These are phyloP conservation scores for Nomada fabriciana DNA, from an alignment of 2,888 invertebrate species.

Conservation along the genomic window DNA sequence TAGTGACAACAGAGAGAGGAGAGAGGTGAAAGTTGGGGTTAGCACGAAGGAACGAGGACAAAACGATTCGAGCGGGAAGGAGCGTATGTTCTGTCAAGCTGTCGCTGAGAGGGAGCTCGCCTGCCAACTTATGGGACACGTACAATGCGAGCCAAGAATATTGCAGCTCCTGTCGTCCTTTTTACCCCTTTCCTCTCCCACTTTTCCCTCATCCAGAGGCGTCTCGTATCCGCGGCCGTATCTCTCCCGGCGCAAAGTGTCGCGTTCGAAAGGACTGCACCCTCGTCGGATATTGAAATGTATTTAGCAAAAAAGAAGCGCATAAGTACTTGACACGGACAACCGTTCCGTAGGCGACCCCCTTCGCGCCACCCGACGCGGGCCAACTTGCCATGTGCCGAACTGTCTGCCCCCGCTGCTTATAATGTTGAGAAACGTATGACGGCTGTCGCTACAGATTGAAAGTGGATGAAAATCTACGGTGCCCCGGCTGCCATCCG, in stretches of 20 bases:
- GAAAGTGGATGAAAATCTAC: slow-evolving; percentile 49
- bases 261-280: slow-evolving; percentile 65
- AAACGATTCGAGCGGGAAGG: slow-evolving; percentile 74
- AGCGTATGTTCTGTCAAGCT: slow-evolving; percentile 83
- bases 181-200: slow-evolving; percentile 56
- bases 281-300: slow-evolving; percentile 77
- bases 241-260: slow-evolving; percentile 43
- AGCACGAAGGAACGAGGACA: slow-evolving; percentile 55
- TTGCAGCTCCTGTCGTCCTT: slow-evolving; percentile 76
- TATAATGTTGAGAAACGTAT: slow-evolving; percentile 57
- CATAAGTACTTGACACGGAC: slow-evolving; percentile 54
- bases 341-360: slow-evolving; percentile 56
- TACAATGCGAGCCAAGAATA: slow-evolving; percentile 82
- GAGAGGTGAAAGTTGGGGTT: slow-evolving; percentile 48
- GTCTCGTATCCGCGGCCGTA: slow-evolving; percentile 60
- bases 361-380: neutral
- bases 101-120: slow-evolving; percentile 81
- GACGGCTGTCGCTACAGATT: slow-evolving; percentile 48
- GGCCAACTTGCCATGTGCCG: slow-evolving; percentile 37
- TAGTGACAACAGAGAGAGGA: neutral
- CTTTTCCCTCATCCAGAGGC: slow-evolving; percentile 49
- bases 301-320: slow-evolving; percentile 72
- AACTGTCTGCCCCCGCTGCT: slow-evolving; percentile 50
- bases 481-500: neutral
- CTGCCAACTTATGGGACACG: slow-evolving; percentile 84